Evolutionary conservation across 2,797 vertebrate species (phyloP), one percentile per base, ranked within the genome.

Genomic region (Aulostomus chinensis): DNA sequence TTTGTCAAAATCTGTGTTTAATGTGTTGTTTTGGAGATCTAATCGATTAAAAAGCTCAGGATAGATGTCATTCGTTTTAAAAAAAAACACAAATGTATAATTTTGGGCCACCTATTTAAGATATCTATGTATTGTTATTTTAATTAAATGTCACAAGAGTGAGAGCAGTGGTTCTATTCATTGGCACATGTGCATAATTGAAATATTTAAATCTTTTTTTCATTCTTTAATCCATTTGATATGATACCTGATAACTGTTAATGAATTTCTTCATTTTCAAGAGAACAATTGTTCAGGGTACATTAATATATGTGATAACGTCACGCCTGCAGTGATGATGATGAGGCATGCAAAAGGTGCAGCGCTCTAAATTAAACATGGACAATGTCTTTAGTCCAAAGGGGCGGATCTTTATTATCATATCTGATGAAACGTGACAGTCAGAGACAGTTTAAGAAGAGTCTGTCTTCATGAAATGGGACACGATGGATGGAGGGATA

Each of bases 11-110:
- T 79, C 10, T 67, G 22, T 68, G 42, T 68, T 58, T 32, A 22
- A 63, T 59, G 8, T 68, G 43, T 74, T 59, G 63, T 81, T 66
- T 63, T 68, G 58, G 31, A 64, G 45, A 64, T 73, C 52, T 59
- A 60, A 73, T 84, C 52, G 66, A 71, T 84, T 86, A 58, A 84
- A 86, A 85, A 83, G 85, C 90, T 92, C 90, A 91, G 90, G 91
- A 87, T 83, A 80, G 84, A 79, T 80, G 59, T 81, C 62, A 78
- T 50, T 76, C 40, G 63, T 58, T n/a, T n/a, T n/a, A n/a, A n/a
- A n/a, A n/a, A 43, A 42, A 43, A 68, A 59, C 59, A 64, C 61
- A 68, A 48, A 64, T 61, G 11, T 69, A 51, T 58, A 14, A 53
- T 58, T 50, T 81, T 29, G 63, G 64, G 47, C 40, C 64, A 77